Evolutionary conservation across 2,797 vertebrate species (phyloP).

Genomic region (Austrolebias charrua): DNA sequence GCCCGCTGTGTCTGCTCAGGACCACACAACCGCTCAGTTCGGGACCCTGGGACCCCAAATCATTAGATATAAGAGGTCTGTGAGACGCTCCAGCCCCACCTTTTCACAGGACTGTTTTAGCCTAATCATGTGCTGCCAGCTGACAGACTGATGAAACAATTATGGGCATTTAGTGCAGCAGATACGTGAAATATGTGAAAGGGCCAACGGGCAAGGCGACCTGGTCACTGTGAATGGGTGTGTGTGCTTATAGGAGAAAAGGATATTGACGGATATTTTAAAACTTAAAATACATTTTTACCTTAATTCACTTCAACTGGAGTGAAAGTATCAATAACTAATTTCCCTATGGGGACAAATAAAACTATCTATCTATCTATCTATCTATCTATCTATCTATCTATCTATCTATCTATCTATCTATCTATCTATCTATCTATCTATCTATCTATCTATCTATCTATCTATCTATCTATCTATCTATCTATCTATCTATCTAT

Average conservation of each 20-base stretch:
- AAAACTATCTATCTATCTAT: too few species aligned
- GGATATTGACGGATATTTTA: background rate
- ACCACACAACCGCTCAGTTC: constrained; percentile 69
- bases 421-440: too few species aligned
- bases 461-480: too few species aligned
- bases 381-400: too few species aligned
- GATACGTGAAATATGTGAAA: constrained; percentile 82
- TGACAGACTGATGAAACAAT: constrained; percentile 93
- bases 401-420: too few species aligned
- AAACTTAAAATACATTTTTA: background rate
- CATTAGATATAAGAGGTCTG: constrained; percentile 71
- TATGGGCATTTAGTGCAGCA: constrained; percentile 86
- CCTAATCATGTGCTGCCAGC: constrained; percentile 86
- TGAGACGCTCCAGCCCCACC: constrained; percentile 41
- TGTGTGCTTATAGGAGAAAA: background rate
- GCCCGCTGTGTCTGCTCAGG: constrained; percentile 69
- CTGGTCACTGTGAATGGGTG: constrained; percentile 44
- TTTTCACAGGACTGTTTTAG: constrained; percentile 60
- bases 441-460: too few species aligned
- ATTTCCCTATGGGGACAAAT: too few species aligned
- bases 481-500: too few species aligned
- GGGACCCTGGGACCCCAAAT: constrained; percentile 61
- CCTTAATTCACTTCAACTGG: background rate
- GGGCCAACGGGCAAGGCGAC: constrained; percentile 77
- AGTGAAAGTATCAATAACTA: too few species aligned